phyloP scores from a whole-genome alignment of 1,140 invertebrate genomes.

The Macrostomum lignano region DNA sequence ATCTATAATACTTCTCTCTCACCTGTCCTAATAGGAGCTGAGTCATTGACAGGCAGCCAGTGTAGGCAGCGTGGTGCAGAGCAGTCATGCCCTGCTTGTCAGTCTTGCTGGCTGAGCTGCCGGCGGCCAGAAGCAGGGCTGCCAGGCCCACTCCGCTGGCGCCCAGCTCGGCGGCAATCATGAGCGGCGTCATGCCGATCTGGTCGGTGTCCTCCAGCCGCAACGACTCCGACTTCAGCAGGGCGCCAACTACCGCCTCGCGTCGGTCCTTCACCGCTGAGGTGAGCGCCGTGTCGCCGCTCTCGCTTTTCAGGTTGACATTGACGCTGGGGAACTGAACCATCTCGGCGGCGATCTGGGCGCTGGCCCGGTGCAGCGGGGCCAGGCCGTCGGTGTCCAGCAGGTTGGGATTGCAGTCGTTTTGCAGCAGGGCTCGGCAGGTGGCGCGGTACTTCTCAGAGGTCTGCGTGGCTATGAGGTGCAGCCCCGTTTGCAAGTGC shows the following conservation, averaged over 20 bases:
- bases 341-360: too few relatives aligned
- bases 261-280: slow-evolving; percentile 5
- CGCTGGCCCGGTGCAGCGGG: slow-evolving; percentile 1
- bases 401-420: slow-evolving; percentile 5
- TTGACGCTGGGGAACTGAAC: slow-evolving; percentile 5
- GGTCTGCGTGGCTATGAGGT: slow-evolving; percentile 4
- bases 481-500: slow-evolving; percentile 1
- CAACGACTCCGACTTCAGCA: slow-evolving; percentile 6
- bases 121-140: not conserved
- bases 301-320: slow-evolving; percentile 6
- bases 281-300: slow-evolving; percentile 6
- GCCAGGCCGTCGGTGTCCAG: slow-evolving; percentile 6
- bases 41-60: slow-evolving; percentile 3
- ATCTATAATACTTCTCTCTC: too few relatives aligned
- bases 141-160: not conserved
- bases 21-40: slow-evolving; percentile 2
- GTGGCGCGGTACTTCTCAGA: slow-evolving; percentile 5
- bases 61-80: slow-evolving; percentile 7
- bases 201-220: slow-evolving; percentile 3
- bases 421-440: slow-evolving; percentile 2
- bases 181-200: slow-evolving; percentile 7
- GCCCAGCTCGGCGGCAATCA: slow-evolving; percentile 7
- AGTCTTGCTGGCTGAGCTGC: not conserved
- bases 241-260: not conserved
- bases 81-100: slow-evolving; percentile 8